These are phyloP conservation scores for Spodoptera littoralis DNA, from an alignment of 2,888 invertebrate species.

Conservation along the genomic window DNA sequence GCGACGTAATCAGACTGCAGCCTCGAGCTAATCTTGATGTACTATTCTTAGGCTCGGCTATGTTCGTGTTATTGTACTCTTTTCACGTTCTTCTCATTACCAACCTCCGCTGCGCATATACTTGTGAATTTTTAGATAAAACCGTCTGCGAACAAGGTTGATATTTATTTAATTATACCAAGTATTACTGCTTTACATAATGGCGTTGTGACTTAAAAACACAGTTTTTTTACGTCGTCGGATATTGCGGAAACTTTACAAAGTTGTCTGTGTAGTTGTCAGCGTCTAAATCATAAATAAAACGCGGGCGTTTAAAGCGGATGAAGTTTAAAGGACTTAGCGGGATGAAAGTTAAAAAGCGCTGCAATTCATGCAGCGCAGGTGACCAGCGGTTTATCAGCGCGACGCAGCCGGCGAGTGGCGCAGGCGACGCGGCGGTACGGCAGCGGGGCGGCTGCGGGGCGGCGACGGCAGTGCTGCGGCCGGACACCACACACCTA, in stretches of 20 bases:
- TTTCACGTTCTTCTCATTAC: constrained; percentile 72
- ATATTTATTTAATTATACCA: constrained; percentile 63
- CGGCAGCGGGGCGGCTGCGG: constrained; percentile 45
- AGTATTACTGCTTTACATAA: constrained; percentile 64
- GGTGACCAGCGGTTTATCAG: constrained; percentile 88
- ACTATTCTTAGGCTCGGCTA: constrained; percentile 74
- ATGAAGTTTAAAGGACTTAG: constrained; percentile 85
- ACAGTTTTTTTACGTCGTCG: constrained; percentile 63
- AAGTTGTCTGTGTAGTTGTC: constrained; percentile 77
- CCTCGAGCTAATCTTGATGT: constrained; percentile 85
- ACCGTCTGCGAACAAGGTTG: constrained; percentile 34
- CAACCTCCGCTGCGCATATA: constrained; percentile 50
- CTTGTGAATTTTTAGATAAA: constrained; percentile 44
- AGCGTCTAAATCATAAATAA: constrained; percentile 85
- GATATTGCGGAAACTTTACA: constrained; percentile 71
- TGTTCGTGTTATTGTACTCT: constrained; percentile 77
- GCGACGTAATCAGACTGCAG: constrained; percentile 83
- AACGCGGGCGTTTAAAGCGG: constrained; percentile 80
- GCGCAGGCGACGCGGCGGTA: constrained; percentile 52
- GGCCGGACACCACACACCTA: constrained; percentile 75
- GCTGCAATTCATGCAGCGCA: constrained; percentile 87
- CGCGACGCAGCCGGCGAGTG: constrained; percentile 72
- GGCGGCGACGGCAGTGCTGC: constrained; percentile 36
- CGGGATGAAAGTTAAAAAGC: constrained; percentile 87
- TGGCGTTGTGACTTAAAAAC: constrained; percentile 66